Conservation (phyloP, 2,113 vertebrate species). For the Pachypanchax playfairii region DNA sequence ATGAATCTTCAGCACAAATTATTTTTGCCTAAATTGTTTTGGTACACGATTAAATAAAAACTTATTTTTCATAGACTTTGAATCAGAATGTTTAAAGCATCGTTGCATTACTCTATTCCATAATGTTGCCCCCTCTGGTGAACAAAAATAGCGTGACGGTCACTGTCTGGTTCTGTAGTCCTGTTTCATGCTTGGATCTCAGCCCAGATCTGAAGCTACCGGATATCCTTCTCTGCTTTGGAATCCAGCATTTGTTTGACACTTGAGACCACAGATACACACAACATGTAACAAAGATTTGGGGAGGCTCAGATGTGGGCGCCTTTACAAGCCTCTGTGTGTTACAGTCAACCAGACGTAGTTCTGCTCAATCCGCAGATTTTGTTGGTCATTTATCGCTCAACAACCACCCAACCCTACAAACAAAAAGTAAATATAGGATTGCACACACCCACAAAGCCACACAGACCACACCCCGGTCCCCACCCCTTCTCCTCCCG, state of each 20-base stretch:
- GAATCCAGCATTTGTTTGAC: slow-evolving; percentile 42
- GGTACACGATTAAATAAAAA: no score
- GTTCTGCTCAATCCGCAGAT: not conserved
- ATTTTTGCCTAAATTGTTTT: not conserved
- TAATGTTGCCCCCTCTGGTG: not conserved
- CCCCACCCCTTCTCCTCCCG: slow-evolving; percentile 82
- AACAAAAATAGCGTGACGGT: slow-evolving; percentile 22
- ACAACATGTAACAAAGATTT: slow-evolving; percentile 25
- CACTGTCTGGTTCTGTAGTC: slow-evolving; percentile 11
- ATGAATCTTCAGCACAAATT: not conserved
- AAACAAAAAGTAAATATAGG: slow-evolving; percentile 71
- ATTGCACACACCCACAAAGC: slow-evolving; percentile 36
- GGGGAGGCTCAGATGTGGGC: not conserved
- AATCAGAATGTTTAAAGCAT: slow-evolving; percentile 7
- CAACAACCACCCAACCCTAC: not conserved
- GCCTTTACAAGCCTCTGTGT: not conserved
- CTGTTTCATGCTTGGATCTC: slow-evolving; percentile 22
- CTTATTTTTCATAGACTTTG: no score
- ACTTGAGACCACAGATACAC: slow-evolving; percentile 25
- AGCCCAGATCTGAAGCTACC: slow-evolving; percentile 19
- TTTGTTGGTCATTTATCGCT: slow-evolving; percentile 20
- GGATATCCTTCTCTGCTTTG: slow-evolving; percentile 39
- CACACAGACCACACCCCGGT: slow-evolving; percentile 83
- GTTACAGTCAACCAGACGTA: slow-evolving; percentile 13
- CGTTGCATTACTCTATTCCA: not conserved